phyloP scores from a whole-genome alignment of 2,113 vertebrate genomes.

The Urocitellus parryii region DNA sequence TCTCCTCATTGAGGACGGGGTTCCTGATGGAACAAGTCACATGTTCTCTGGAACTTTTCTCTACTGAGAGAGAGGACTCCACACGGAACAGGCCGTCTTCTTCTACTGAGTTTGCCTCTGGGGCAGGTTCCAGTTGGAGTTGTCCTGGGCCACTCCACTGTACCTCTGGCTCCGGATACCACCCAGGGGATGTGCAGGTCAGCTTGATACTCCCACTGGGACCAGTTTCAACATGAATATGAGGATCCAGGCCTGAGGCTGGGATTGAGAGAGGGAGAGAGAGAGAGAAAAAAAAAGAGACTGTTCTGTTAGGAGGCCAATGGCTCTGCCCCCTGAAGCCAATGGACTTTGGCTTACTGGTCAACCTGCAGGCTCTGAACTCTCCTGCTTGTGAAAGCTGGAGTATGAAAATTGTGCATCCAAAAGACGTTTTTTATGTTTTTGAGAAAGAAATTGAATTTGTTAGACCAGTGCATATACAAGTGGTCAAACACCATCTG shows the following conservation, averaged over 20 bases:
- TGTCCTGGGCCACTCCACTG: neutral
- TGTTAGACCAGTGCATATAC: too few relatives aligned
- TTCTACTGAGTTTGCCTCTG: neutral
- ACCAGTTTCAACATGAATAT: neutral
- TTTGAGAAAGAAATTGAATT: too few relatives aligned
- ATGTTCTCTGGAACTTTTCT: neutral
- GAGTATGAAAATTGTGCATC: too few relatives aligned
- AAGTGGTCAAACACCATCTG: too few relatives aligned
- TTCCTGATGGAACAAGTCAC: neutral
- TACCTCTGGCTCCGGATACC: neutral
- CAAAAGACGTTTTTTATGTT: too few relatives aligned
- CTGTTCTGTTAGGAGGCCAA: too few relatives aligned
- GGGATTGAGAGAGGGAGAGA: neutral
- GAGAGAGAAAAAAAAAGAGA: neutral
- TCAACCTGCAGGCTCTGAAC: too few relatives aligned
- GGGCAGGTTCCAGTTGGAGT: neutral
- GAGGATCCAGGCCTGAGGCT: neutral
- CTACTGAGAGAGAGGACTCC: neutral
- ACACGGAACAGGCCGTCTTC: neutral
- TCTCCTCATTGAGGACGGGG: neutral
- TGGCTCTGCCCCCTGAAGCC: too few relatives aligned
- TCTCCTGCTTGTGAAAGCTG: too few relatives aligned
- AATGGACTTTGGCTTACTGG: too few relatives aligned
- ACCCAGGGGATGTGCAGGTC: neutral
- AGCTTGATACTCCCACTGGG: neutral